Base-by-base conservation (phyloP, 2,888 invertebrate species). In the Ochropleura leucogaster region DNA sequence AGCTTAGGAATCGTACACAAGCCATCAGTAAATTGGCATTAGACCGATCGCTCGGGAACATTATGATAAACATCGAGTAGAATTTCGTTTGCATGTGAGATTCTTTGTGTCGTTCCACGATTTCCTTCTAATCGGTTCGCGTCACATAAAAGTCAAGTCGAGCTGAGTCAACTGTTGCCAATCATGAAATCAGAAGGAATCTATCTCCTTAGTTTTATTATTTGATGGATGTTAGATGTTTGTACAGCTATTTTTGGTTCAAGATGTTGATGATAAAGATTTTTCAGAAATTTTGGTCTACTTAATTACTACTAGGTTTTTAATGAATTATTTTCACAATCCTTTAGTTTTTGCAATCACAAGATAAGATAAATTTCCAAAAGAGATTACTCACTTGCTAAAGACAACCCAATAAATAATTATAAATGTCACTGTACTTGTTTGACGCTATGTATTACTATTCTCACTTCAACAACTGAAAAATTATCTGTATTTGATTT, bases 1-100 rank as follows among this genome's bases (percentile, higher is more conserved):
- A 77, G 66, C 66, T 68, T 46, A 67, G 72, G 60, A 67, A 72
- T 68, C 51, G 67, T 69, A 71, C 62, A 79, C 74, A 75, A 76
- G 53, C 62, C 62, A 74, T 72, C 73, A 68, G 60, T 81, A 70
- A 84, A 82, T 75, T 82, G 66, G 74, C 75, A 72, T 72, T 74
- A 69, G 66, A 72, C 53, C 30, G 70, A 68, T 44, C 10, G 10
- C 44, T 51, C 63, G 44, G 4, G 60, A 80, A 64, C 62, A 77
- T 74, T 62, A 42, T 51, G 53, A 74, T 76, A 75, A 68, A 68
- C 63, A 70, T 57, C 30, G 51, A 57, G 77, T 70, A 12, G 69
- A 70, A 10, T 64, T 72, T 60, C 47, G 66, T 65, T 70, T 30
- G 12, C 10, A 60, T 49, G 47, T 46, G 46, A 40, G 55, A 40